Evolutionary conservation across 2,113 vertebrate genomes (phyloP).

Genomic region (Coturnix japonica): DNA sequence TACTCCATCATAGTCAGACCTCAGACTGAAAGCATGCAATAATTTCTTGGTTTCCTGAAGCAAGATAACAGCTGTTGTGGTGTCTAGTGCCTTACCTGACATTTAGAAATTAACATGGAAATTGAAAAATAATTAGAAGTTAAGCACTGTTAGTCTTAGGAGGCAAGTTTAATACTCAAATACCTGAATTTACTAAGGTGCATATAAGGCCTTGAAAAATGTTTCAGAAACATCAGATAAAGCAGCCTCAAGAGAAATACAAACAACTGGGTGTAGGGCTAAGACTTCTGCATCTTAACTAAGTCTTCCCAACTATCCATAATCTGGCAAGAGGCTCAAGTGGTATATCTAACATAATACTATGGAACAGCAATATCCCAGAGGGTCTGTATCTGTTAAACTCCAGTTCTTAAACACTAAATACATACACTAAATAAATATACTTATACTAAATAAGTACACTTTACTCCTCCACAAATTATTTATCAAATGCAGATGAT

Average conservation of each 20-base stretch:
- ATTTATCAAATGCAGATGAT: not conserved
- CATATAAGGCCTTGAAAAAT: not conserved
- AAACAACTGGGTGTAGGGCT: not conserved
- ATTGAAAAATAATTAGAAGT: not conserved
- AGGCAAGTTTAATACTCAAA: not conserved
- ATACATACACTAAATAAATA: not conserved
- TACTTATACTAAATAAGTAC: not conserved
- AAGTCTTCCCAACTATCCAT: not conserved
- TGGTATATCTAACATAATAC: not conserved
- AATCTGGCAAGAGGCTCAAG: not conserved
- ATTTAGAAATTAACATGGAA: not conserved
- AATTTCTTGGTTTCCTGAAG: conserved; percentile 81
- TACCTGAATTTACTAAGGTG: not conserved
- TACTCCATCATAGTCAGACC: conserved; percentile 79
- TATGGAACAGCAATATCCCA: not conserved
- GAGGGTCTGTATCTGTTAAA: not conserved
- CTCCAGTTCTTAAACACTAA: not conserved
- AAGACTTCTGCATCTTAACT: not conserved
- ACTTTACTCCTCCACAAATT: not conserved
- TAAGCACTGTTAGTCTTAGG: not conserved
- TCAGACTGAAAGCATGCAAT: conserved; percentile 79
- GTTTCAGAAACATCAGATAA: not conserved
- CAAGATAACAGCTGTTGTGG: conserved; percentile 29
- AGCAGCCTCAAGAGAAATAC: not conserved
- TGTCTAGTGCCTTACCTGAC: conserved; percentile 73